These are phyloP conservation scores for Cheilosia impressa DNA, from an alignment of 2,888 invertebrate genomes.

Conservation along the genomic window DNA sequence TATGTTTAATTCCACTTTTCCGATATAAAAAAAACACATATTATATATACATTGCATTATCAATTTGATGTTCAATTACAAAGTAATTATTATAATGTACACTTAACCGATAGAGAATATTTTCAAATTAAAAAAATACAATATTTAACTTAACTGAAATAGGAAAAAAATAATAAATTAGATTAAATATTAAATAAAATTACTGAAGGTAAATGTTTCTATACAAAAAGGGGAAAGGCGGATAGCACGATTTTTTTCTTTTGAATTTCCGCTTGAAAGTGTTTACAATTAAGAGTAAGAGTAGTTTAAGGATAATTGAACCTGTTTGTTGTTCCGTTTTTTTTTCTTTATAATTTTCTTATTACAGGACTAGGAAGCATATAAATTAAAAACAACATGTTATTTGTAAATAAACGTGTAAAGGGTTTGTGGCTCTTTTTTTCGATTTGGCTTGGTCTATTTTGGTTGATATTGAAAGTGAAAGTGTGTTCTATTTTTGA, in stretches of 20 bases:
- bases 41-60: constrained; percentile 25
- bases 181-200: constrained; percentile 43
- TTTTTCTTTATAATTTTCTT: constrained; percentile 36
- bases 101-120: constrained; percentile 22
- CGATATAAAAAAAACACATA: constrained; percentile 25
- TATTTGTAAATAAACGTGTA: background rate
- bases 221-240: constrained; percentile 17
- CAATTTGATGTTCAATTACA: constrained; percentile 23
- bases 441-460: background rate
- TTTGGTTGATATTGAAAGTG: background rate
- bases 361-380: constrained; percentile 66
- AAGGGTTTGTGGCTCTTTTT: background rate
- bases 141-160: constrained; percentile 28
- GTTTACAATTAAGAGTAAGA: background rate
- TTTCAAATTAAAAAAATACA: constrained; percentile 32
- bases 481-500: background rate
- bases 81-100: constrained; percentile 40
- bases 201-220: constrained; percentile 28
- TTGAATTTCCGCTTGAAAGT: background rate
- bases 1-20: constrained; percentile 1
- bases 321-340: background rate
- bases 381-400: constrained; percentile 15
- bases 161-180: constrained; percentile 43
- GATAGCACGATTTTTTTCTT: background rate
- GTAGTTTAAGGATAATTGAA: constrained; percentile 23